Conservation (phyloP, 2,113 vertebrate species). For the Corvus hawaiiensis region DNA sequence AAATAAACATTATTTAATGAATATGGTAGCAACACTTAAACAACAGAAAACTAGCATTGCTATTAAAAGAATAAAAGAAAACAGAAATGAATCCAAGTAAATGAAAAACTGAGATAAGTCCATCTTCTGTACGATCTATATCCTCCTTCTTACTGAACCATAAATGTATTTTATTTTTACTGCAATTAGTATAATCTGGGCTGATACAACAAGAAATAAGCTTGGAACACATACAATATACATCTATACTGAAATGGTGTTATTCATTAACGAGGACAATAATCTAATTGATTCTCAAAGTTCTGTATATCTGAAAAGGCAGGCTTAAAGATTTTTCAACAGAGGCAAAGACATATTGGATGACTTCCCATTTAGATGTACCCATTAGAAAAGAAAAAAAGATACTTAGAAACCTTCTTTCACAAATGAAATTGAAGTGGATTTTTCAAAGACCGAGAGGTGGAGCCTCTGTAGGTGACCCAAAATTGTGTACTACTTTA, state of each 20-base stretch:
- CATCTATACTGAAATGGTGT: neutral
- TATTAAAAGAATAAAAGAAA: constrained; percentile 7
- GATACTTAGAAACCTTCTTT: neutral
- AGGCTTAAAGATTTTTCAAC: neutral
- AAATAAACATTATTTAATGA: neutral
- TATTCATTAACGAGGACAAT: neutral
- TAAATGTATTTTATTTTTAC: neutral
- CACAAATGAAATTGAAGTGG: neutral
- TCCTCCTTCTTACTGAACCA: neutral
- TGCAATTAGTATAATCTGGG: neutral
- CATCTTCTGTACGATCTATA: neutral
- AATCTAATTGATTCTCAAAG: neutral
- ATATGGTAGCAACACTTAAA: neutral
- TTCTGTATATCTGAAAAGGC: neutral
- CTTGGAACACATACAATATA: neutral
- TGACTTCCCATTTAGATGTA: neutral
- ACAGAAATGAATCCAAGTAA: neutral
- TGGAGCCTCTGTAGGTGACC: fast-evolving
- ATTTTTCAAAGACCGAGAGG: neutral
- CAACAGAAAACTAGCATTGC: neutral
- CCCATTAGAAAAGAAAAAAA: neutral
- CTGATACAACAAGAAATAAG: neutral
- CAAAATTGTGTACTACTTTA: neutral
- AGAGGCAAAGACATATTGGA: neutral
- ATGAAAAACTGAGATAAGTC: neutral